A percentile compares a stretch with the other conserved stretches of the same genome.
Evolutionary conservation across 2,888 invertebrate genomes (phyloP).

Genomic region (Melanchra persicariae): DNA sequence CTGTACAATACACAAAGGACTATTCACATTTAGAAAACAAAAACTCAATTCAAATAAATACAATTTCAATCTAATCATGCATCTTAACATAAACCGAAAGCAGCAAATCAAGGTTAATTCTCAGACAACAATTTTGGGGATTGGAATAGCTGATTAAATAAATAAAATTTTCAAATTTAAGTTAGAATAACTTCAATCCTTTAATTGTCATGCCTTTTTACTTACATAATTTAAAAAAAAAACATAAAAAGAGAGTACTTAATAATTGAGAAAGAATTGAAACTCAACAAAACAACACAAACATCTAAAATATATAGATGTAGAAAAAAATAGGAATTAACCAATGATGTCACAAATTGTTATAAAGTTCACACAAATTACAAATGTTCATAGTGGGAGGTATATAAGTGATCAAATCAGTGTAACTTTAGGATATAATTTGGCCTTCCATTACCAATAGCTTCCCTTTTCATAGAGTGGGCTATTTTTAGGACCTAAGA

Average conservation of each 20-base stretch:
- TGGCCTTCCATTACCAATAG: slow-evolving; percentile 61
- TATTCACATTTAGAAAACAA: slow-evolving; percentile 47
- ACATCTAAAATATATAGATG: slow-evolving; percentile 15
- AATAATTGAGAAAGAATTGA: slow-evolving; percentile 9
- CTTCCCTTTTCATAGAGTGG: slow-evolving; percentile 58
- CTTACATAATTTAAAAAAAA: neutral
- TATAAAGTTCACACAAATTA: slow-evolving; percentile 34
- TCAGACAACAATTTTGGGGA: slow-evolving; percentile 24
- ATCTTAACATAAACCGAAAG: slow-evolving; percentile 33
- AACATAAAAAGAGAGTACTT: neutral
- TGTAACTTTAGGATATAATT: slow-evolving; percentile 39
- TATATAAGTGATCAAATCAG: slow-evolving; percentile 33
- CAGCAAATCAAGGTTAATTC: slow-evolving; percentile 32
- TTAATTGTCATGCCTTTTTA: slow-evolving; percentile 27
- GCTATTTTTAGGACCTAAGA: slow-evolving; percentile 71
- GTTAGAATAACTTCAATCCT: neutral
- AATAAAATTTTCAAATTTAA: slow-evolving; percentile 9
- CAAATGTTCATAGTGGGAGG: slow-evolving; percentile 38
- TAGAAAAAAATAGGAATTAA: slow-evolving; percentile 22
- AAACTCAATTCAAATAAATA: slow-evolving; percentile 31
- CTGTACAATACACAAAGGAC: slow-evolving; percentile 46
- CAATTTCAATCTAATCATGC: slow-evolving; percentile 57
- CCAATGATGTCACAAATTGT: slow-evolving; percentile 50
- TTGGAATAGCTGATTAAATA: slow-evolving; percentile 24
- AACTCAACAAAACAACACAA: slow-evolving; percentile 8